phyloP scores from a whole-genome alignment of 2,797 vertebrate genomes.

The Sebastes alutus region DNA sequence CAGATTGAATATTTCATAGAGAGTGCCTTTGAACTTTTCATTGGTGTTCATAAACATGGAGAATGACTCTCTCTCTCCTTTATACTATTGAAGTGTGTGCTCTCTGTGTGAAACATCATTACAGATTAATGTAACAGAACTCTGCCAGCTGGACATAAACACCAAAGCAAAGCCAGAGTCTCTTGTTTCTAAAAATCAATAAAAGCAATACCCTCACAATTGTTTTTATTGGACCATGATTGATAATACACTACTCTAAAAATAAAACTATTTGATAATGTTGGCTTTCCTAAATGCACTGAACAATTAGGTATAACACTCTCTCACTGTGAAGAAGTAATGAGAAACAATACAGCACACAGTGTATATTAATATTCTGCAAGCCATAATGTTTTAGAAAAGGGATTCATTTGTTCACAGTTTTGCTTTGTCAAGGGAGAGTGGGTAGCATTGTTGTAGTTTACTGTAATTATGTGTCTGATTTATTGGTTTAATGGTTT shows the following conservation, averaged over 20 bases:
- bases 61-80: not conserved
- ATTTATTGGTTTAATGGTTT: not conserved
- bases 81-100: not conserved
- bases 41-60: not conserved
- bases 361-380: not conserved
- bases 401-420: not conserved
- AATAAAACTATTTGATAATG: conserved; percentile 1
- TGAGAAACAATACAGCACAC: not conserved
- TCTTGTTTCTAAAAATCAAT: conserved; percentile 39
- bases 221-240: conserved; percentile 25
- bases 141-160: conserved; percentile 19
- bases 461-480: not conserved
- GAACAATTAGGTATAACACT: not conserved
- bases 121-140: conserved; percentile 7
- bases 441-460: not conserved
- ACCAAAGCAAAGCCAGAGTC: not conserved
- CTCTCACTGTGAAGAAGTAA: not conserved
- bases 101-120: not conserved
- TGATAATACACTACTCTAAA: not conserved
- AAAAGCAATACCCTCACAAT: conserved; percentile 13
- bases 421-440: not conserved
- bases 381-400: not conserved
- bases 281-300: not conserved
- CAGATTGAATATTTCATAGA: conserved; percentile 11
- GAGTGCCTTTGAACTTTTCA: conserved; percentile 2